Percentiles rank a stretch among this genome's conserved stretches.
Evolutionary conservation across 2,113 vertebrate genomes (phyloP).

Genomic region (Percina caprodes): DNA sequence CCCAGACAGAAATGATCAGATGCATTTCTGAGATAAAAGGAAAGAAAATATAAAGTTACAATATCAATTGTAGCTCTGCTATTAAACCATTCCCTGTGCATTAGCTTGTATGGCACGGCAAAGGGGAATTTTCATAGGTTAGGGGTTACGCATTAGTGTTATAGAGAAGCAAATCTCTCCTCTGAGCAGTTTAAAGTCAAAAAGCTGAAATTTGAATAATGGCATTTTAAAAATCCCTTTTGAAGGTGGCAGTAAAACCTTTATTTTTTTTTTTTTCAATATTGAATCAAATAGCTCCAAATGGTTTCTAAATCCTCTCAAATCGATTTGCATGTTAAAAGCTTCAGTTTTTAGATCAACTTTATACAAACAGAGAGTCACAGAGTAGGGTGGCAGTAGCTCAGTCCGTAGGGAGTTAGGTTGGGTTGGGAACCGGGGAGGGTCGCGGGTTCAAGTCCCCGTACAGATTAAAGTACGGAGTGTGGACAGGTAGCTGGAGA

Average conservation of each 20-base stretch:
- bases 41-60: not conserved
- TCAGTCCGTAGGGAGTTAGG: too few relatives aligned
- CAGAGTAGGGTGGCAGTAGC: too few relatives aligned
- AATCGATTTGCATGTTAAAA: not conserved
- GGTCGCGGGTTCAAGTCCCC: too few relatives aligned
- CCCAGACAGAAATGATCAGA: not conserved
- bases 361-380: not conserved
- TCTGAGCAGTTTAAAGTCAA: not conserved
- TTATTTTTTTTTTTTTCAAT: not conserved
- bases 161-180: not conserved
- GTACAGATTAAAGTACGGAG: too few relatives aligned
- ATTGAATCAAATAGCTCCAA: not conserved
- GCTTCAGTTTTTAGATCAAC: not conserved
- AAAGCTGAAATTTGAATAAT: constrained; percentile 47
- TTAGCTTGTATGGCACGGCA: not conserved
- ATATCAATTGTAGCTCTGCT: not conserved
- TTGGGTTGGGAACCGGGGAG: too few relatives aligned
- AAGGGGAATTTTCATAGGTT: not conserved
- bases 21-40: not conserved
- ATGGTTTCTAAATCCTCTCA: not conserved
- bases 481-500: too few relatives aligned
- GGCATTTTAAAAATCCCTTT: constrained; percentile 28
- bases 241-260: not conserved
- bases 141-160: not conserved
- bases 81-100: constrained; percentile 2